Conservation (phyloP, 2,113 vertebrate genomes). For the Puffinus mauretanicus region DNA sequence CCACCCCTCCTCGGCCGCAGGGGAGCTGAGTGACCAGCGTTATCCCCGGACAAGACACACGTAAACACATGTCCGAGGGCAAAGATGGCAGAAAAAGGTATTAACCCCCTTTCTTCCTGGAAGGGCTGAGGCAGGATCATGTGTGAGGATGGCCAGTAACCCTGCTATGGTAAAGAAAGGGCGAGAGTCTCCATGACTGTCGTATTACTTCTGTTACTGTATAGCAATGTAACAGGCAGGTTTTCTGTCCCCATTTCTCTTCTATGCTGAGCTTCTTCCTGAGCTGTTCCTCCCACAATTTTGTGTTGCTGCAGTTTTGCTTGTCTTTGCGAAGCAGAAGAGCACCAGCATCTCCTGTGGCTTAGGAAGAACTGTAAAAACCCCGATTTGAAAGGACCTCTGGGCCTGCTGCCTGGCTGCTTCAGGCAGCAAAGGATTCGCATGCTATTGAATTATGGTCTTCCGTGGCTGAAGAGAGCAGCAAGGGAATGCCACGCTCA, state of each 20-base stretch:
- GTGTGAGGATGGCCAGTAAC: background rate
- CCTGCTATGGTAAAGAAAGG: background rate
- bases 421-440: slow-evolving; percentile 43
- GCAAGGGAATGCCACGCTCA: background rate
- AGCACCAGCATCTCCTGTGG: slow-evolving; percentile 28
- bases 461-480: background rate
- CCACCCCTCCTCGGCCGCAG: rapidly evolving
- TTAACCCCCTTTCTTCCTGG: background rate
- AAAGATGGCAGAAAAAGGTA: background rate
- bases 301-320: background rate
- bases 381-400: slow-evolving; percentile 53
- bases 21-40: background rate
- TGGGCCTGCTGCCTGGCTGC: slow-evolving; percentile 45
- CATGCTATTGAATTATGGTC: slow-evolving; percentile 29
- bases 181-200: background rate
- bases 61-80: background rate
- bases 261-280: background rate
- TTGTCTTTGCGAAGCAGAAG: slow-evolving; percentile 19
- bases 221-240: background rate
- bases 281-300: background rate
- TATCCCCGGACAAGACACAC: background rate
- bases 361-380: slow-evolving; percentile 54
- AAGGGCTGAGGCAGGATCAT: background rate
- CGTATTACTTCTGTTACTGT: background rate
- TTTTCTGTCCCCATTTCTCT: background rate